phyloP scores from a whole-genome alignment of 2,888 invertebrate species.

The Ceramica pisi region DNA sequence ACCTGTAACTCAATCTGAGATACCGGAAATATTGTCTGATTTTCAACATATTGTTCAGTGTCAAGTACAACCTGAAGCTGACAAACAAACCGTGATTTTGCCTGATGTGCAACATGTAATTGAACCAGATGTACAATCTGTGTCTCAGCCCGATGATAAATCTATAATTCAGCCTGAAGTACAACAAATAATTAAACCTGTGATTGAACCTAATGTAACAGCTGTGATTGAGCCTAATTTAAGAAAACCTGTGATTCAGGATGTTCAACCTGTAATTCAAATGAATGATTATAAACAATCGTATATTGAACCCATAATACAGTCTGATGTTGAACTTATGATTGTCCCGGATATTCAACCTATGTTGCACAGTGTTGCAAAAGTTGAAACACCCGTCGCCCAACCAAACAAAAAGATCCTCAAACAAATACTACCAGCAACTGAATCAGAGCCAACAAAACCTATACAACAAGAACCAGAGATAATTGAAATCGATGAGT shows the following conservation, averaged over 20 bases:
- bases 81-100: not conserved
- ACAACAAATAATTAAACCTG: too few relatives aligned
- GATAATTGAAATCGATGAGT: constrained; percentile 79
- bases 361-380: not conserved
- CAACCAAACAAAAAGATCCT: not conserved
- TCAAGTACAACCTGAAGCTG: not conserved
- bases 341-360: not conserved
- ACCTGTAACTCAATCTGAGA: not conserved
- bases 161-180: not conserved
- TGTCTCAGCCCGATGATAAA: not conserved
- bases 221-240: not conserved
- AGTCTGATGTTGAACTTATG: constrained; percentile 1
- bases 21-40: not conserved
- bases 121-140: not conserved
- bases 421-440: not conserved
- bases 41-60: not conserved
- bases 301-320: not conserved
- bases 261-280: not conserved
- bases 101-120: not conserved
- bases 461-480: constrained; percentile 45
- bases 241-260: too few relatives aligned
- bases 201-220: too few relatives aligned
- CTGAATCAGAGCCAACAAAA: not conserved
- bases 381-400: not conserved
- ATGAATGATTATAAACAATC: not conserved